These are phyloP conservation scores for Hippopotamus amphibius DNA, from an alignment of 2,113 vertebrate species.

Conservation along the genomic window DNA sequence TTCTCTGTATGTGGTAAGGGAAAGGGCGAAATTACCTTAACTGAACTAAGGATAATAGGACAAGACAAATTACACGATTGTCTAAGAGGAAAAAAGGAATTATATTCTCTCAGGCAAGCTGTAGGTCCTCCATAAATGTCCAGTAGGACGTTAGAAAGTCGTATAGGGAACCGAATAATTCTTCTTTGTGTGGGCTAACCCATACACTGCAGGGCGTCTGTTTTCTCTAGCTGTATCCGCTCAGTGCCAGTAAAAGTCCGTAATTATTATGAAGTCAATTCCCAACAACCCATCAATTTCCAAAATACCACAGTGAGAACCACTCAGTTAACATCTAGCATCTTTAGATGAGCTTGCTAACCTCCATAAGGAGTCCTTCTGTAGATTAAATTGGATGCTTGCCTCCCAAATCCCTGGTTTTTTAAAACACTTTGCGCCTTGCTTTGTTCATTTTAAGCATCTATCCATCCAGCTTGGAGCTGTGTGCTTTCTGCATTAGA, in stretches of 20 bases:
- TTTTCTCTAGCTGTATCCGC: background rate
- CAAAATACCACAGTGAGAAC: background rate
- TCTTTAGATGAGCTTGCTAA: background rate
- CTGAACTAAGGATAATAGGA: slow-evolving; percentile 43
- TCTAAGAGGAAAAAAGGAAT: slow-evolving; percentile 36
- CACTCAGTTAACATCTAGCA: background rate
- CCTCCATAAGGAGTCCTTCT: background rate
- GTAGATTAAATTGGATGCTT: background rate
- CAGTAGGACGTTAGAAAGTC: slow-evolving; percentile 54
- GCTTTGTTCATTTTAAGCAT: background rate
- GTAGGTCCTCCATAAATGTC: slow-evolving; percentile 63
- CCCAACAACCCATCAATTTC: background rate
- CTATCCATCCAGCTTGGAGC: background rate
- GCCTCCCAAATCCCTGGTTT: background rate
- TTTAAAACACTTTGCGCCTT: slow-evolving; percentile 21
- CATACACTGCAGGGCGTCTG: background rate
- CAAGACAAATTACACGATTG: slow-evolving; percentile 28
- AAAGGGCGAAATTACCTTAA: slow-evolving; percentile 26
- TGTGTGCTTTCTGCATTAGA: slow-evolving; percentile 11
- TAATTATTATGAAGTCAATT: background rate
- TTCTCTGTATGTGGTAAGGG: slow-evolving; percentile 12
- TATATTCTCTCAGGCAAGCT: background rate
- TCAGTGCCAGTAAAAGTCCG: background rate
- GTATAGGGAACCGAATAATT: slow-evolving; percentile 22
- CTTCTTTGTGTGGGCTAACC: slow-evolving; percentile 22